These are phyloP conservation scores for Alosa alosa DNA, from an alignment of 2,113 vertebrate species.

Conservation along the genomic window DNA sequence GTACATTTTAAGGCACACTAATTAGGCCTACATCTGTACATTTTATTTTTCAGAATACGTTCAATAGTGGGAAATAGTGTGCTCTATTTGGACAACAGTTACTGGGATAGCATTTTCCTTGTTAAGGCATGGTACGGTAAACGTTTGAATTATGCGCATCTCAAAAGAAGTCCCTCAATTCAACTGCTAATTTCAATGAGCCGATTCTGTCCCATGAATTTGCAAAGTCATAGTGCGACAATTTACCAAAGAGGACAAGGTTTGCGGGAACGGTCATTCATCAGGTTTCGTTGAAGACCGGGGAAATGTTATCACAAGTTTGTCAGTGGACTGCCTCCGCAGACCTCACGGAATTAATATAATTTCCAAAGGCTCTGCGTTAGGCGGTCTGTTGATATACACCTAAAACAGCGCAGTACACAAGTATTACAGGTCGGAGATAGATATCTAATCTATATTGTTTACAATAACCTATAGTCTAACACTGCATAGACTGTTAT, in stretches of 20 bases:
- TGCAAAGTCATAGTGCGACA: conserved; percentile 14
- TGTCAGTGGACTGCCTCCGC: not conserved
- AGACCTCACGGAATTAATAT: not conserved
- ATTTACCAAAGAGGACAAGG: not conserved
- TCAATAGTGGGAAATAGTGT: not conserved
- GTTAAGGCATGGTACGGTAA: not conserved
- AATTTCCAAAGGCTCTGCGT: not conserved
- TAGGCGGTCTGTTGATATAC: not conserved
- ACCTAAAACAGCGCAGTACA: not conserved
- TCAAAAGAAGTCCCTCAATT: not conserved
- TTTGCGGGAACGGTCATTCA: not conserved
- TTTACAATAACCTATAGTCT: not conserved
- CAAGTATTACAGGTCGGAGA: not conserved
- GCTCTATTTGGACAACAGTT: not conserved
- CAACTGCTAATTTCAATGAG: not conserved
- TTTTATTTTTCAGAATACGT: not conserved
- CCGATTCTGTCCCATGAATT: not conserved
- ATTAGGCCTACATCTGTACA: not conserved
- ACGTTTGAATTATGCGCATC: not conserved
- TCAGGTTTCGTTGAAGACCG: not conserved
- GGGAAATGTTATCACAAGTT: not conserved
- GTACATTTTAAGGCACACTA: not conserved
- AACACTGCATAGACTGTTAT: not conserved
- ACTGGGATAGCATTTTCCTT: not conserved
- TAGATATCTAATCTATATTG: not conserved